These are phyloP conservation scores for Sebastolobus altivelis DNA, from an alignment of 2,797 vertebrate species.

Conservation along the genomic window DNA sequence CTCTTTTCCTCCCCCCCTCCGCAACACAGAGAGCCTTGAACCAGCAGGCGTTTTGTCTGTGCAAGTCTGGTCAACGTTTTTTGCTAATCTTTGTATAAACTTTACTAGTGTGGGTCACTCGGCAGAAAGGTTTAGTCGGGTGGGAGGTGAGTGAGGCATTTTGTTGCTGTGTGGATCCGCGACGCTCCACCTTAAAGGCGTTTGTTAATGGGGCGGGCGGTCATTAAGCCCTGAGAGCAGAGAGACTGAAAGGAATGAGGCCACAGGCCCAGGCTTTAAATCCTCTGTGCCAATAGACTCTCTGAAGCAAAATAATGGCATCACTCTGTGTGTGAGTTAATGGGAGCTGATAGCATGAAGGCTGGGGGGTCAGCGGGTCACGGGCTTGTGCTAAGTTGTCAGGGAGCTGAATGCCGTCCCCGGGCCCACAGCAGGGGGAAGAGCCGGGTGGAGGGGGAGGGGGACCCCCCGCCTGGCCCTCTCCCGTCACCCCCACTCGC, in stretches of 20 bases:
- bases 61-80: conserved; percentile 73
- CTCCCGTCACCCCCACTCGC: conserved; percentile 69
- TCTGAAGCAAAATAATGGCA: conserved; percentile 91
- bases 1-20: conserved; percentile 58
- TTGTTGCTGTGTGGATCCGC: conserved; percentile 68
- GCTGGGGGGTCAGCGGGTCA: conserved; percentile 87
- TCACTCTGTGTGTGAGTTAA: conserved; percentile 89
- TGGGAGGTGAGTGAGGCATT: conserved; percentile 68
- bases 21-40: conserved; percentile 55
- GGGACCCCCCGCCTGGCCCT: conserved; percentile 76
- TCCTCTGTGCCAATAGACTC: conserved; percentile 84
- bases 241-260: conserved; percentile 87
- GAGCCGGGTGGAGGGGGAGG: conserved; percentile 67
- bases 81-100: conserved; percentile 80
- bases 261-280: conserved; percentile 85
- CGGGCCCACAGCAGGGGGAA: conserved; percentile 77
- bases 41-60: conserved; percentile 71
- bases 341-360: conserved; percentile 91
- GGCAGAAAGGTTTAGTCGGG: conserved; percentile 69
- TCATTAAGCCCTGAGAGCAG: conserved; percentile 81
- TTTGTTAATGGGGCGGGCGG: conserved; percentile 84
- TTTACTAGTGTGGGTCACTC: conserved; percentile 73
- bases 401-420: conserved; percentile 89
- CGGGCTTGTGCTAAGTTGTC: conserved; percentile 87
- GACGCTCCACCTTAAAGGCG: conserved; percentile 83